Evolutionary conservation across 2,888 invertebrate species (phyloP).

Genomic region (Bibio marci): DNA sequence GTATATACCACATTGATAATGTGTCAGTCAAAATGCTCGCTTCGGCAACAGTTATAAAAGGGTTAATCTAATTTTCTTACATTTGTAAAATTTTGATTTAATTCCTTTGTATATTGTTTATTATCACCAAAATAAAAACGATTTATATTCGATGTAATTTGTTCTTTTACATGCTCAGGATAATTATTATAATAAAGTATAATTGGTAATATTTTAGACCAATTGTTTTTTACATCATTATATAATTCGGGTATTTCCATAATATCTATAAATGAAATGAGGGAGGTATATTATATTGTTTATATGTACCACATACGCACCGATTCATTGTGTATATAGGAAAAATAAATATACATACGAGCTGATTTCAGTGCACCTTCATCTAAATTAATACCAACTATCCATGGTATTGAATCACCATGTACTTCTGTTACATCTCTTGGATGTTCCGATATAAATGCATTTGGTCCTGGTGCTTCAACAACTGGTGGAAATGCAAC

Average conservation of each 20-base stretch:
- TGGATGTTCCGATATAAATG: conserved; percentile 51
- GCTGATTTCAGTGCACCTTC: conserved; percentile 50
- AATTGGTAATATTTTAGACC: conserved; percentile 38
- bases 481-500: conserved; percentile 63
- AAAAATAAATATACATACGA: no score
- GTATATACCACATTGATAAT: no score
- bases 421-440: conserved; percentile 21
- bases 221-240: conserved; percentile 36
- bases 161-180: conserved; percentile 23
- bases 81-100: conserved; percentile 36
- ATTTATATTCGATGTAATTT: conserved; percentile 35
- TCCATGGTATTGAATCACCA: conserved; percentile 38
- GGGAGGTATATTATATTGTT: no score
- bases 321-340: no score
- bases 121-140: conserved; percentile 37
- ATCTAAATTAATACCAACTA: conserved; percentile 53
- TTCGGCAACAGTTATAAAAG: no score
- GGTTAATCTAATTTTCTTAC: no score
- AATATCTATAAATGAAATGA: no score
- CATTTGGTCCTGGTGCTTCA: conserved; percentile 47
- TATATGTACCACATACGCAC: no score
- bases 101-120: conserved; percentile 27
- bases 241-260: conserved; percentile 24
- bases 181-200: conserved; percentile 44
- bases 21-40: no score